Conservation (phyloP, 2,113 vertebrate genomes). For the Euleptes europaea region DNA sequence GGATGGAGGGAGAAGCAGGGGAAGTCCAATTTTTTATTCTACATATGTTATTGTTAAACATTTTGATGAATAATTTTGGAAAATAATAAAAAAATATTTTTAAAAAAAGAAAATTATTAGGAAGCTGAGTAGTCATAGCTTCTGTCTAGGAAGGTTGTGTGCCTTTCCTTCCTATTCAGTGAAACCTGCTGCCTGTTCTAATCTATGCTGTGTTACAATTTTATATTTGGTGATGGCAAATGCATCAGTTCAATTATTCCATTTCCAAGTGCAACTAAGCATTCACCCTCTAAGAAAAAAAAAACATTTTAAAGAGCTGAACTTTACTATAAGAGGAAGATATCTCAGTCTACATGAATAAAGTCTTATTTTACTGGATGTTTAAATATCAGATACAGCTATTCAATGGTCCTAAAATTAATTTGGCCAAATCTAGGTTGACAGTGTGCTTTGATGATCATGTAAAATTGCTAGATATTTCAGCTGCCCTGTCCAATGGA, state of each 20-base stretch:
- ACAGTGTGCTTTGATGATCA: neutral
- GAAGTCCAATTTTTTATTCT: too few relatives aligned
- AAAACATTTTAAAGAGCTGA: neutral
- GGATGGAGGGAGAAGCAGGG: too few relatives aligned
- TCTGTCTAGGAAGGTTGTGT: neutral
- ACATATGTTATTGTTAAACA: too few relatives aligned
- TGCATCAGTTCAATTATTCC: slow-evolving; percentile 1
- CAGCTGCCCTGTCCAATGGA: neutral
- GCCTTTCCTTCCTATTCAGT: neutral
- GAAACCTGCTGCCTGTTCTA: neutral
- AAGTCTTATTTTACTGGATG: neutral
- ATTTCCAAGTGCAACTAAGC: neutral
- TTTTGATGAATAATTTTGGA: too few relatives aligned
- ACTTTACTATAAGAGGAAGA: neutral
- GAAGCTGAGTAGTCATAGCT: slow-evolving; percentile 27
- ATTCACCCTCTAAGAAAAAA: neutral
- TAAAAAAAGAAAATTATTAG: slow-evolving; percentile 40
- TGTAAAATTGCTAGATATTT: neutral
- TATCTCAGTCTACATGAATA: neutral
- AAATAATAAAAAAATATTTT: too few relatives aligned
- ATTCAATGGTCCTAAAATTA: neutral
- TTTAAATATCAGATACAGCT: neutral
- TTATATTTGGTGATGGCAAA: slow-evolving; percentile 19
- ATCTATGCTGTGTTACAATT: slow-evolving; percentile 1
- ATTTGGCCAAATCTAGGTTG: neutral